A percentile compares a stretch with the other conserved stretches of the same genome.
These are phyloP conservation scores for Scaptomyza reducta DNA, from an alignment of 2,888 invertebrate species.

Conservation along the genomic window DNA sequence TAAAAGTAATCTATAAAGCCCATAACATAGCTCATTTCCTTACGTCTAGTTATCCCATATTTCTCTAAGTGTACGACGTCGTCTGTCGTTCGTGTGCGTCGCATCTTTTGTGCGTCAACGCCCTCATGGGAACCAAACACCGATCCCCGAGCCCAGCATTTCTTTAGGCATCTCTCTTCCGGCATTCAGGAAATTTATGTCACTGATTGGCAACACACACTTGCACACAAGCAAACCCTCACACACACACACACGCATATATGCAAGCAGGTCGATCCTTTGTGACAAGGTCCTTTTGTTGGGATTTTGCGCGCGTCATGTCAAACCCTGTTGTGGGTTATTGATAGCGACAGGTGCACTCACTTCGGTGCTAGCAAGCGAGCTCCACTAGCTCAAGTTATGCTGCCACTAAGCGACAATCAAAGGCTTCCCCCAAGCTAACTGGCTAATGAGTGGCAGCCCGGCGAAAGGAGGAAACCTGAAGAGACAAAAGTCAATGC, in stretches of 20 bases:
- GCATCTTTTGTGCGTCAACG: slow-evolving; percentile 73
- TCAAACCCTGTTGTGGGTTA: slow-evolving; percentile 60
- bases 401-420: slow-evolving; percentile 50
- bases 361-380: slow-evolving; percentile 2
- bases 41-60: neutral
- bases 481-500: slow-evolving; percentile 30
- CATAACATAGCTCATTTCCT: neutral
- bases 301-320: slow-evolving; percentile 55
- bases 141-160: slow-evolving; percentile 38
- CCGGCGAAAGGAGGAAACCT: neutral
- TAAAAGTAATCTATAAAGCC: neutral
- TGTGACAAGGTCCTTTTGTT: slow-evolving; percentile 57
- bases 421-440: slow-evolving; percentile 50
- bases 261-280: slow-evolving; percentile 35
- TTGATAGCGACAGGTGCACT: slow-evolving; percentile 68
- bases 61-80: slow-evolving; percentile 14
- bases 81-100: slow-evolving; percentile 53
- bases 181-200: slow-evolving; percentile 70
- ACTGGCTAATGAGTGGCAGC: slow-evolving; percentile 47
- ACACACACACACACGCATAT: slow-evolving; percentile 3
- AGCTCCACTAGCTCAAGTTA: slow-evolving; percentile 48
- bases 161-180: slow-evolving; percentile 58
- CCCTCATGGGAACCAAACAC: slow-evolving; percentile 74
- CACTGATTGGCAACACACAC: slow-evolving; percentile 69
- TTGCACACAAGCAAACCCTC: slow-evolving; percentile 2